Evolutionary conservation across 2,113 vertebrate genomes (phyloP).

Genomic region (Zosterops hypoxanthus): DNA sequence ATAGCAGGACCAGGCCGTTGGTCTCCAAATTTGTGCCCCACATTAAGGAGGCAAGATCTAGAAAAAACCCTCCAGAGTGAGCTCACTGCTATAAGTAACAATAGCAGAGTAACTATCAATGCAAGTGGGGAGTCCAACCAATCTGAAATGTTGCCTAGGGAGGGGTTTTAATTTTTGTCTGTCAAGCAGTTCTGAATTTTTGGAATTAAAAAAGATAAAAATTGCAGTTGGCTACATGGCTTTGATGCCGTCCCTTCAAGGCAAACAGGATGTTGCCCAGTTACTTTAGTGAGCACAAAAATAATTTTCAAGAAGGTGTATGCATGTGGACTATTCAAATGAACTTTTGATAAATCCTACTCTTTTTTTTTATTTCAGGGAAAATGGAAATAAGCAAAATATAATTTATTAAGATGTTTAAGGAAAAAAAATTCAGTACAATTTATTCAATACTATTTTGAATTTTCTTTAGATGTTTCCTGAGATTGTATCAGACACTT

Average conservation of each 20-base stretch:
- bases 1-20: neutral
- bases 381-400: conserved; percentile 84
- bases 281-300: neutral
- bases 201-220: neutral
- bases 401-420: conserved; percentile 79
- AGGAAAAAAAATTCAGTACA: conserved; percentile 39
- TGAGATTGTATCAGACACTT: conserved; percentile 70
- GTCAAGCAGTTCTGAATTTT: neutral
- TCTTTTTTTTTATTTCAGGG: conserved; percentile 26
- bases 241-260: neutral
- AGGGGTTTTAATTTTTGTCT: neutral
- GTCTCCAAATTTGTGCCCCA: neutral
- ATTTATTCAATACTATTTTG: conserved; percentile 51
- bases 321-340: neutral
- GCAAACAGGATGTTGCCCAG: neutral
- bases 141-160: neutral
- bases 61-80: neutral
- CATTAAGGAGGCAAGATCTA: neutral
- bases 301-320: neutral
- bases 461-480: conserved; percentile 69
- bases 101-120: neutral
- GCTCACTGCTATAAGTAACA: neutral
- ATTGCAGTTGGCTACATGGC: neutral
- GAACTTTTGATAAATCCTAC: conserved; percentile 4
- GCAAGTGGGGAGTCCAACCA: neutral